phyloP scores from a whole-genome alignment of 2,888 invertebrate genomes.

The Rhingia rostrata region DNA sequence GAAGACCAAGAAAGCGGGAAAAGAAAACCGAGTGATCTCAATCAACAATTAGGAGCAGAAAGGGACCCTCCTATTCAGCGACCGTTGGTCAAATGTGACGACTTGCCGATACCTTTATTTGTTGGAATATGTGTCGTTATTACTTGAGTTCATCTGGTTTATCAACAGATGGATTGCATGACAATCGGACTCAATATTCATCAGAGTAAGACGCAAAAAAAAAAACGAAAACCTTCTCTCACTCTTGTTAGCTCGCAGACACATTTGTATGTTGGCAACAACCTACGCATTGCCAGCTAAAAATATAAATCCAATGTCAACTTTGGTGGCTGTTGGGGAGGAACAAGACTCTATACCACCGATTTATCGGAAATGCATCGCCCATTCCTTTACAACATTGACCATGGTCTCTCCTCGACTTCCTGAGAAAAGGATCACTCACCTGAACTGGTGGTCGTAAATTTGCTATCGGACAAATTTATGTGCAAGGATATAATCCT shows the following conservation, averaged over 20 bases:
- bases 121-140: no score
- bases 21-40: slow-evolving; percentile 12
- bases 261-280: slow-evolving; percentile 22
- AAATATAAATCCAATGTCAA: slow-evolving; percentile 53
- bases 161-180: neutral
- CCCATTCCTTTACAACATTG: slow-evolving; percentile 9
- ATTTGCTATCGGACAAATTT: slow-evolving; percentile 58
- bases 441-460: slow-evolving; percentile 48
- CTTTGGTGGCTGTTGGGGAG: neutral
- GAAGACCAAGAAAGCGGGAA: slow-evolving; percentile 8
- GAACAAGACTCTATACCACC: neutral
- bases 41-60: neutral
- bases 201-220: neutral
- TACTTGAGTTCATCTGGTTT: neutral
- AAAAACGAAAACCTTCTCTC: neutral
- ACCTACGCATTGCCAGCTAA: slow-evolving; percentile 38
- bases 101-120: no score
- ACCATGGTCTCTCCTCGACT: slow-evolving; percentile 16
- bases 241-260: slow-evolving; percentile 9
- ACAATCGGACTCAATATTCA: no score
- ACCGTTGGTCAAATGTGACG: no score
- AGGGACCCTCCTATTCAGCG: neutral
- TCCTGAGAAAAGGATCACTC: slow-evolving; percentile 54
- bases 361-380: slow-evolving; percentile 41
- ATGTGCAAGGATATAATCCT: slow-evolving; percentile 55